These are phyloP conservation scores for Sapayoa aenigma DNA, from an alignment of 2,113 vertebrate genomes.

Conservation along the genomic window DNA sequence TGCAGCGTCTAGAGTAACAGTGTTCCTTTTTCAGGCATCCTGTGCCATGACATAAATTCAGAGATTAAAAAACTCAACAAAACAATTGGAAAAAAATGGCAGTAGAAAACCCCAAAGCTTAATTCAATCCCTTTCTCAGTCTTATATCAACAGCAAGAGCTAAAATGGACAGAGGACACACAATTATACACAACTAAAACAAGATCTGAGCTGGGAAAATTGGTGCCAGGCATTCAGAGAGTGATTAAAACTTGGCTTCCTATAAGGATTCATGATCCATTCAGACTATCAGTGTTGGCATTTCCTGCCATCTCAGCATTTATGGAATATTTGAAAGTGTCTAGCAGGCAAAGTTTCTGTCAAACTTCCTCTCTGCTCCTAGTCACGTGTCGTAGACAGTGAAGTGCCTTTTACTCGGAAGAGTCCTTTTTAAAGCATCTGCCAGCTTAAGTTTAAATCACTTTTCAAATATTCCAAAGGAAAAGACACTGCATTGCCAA, in stretches of 20 bases:
- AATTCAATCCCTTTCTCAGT: background rate
- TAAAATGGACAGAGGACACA: background rate
- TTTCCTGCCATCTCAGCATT: conserved; percentile 46
- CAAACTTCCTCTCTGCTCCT: conserved; percentile 38
- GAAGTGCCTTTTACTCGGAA: background rate
- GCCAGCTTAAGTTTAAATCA: background rate
- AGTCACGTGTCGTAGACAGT: rapidly evolving
- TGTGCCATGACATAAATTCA: background rate
- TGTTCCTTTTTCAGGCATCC: background rate
- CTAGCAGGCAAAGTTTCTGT: conserved; percentile 16
- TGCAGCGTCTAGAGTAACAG: background rate
- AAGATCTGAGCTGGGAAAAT: background rate
- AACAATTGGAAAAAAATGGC: background rate
- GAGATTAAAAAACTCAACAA: background rate
- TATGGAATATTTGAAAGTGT: conserved; percentile 47
- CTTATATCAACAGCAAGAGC: background rate
- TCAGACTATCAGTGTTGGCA: background rate
- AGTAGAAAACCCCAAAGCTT: background rate
- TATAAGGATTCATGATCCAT: background rate
- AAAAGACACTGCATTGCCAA: background rate
- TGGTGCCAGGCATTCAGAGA: background rate
- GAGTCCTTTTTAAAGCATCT: background rate
- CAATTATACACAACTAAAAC: background rate
- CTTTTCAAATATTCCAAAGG: background rate
- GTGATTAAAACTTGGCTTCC: background rate